Evolutionary conservation across 2,797 vertebrate genomes (phyloP).

Genomic region (Orestias chungarensis): DNA sequence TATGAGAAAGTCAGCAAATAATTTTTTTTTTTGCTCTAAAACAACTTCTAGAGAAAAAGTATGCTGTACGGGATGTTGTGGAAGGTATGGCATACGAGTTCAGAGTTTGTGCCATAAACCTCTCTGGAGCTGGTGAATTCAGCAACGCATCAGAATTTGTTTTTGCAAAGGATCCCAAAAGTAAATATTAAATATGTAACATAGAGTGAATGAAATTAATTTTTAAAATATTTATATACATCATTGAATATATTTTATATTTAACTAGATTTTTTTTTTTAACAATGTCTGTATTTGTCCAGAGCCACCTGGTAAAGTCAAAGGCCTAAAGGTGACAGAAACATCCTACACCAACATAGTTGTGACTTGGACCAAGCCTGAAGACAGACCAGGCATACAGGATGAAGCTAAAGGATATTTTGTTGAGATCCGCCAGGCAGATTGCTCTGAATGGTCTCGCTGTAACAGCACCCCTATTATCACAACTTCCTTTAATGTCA

Average conservation of each 20-base stretch:
- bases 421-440: slow-evolving; percentile 80
- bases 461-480: slow-evolving; percentile 75
- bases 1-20: not conserved
- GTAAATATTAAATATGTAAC: slow-evolving; percentile 71
- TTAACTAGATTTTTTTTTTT: no score
- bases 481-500: slow-evolving; percentile 76
- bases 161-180: slow-evolving; percentile 80
- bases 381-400: slow-evolving; percentile 63
- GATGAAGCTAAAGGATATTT: slow-evolving; percentile 83
- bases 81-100: slow-evolving; percentile 88
- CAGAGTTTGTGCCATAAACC: slow-evolving; percentile 84
- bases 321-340: slow-evolving; percentile 81
- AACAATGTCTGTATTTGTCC: slow-evolving; percentile 4
- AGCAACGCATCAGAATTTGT: slow-evolving; percentile 82
- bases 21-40: slow-evolving; percentile 10
- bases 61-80: slow-evolving; percentile 76
- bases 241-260: no score
- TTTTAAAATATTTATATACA: no score
- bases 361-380: slow-evolving; percentile 84
- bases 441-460: slow-evolving; percentile 80
- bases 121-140: slow-evolving; percentile 82
- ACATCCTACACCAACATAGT: slow-evolving; percentile 78
- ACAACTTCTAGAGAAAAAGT: slow-evolving; percentile 72
- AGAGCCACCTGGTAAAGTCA: slow-evolving; percentile 84
- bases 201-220: no score